phyloP scores from a whole-genome alignment of 2,888 invertebrate species.

The Gisinianus flammeolus region DNA sequence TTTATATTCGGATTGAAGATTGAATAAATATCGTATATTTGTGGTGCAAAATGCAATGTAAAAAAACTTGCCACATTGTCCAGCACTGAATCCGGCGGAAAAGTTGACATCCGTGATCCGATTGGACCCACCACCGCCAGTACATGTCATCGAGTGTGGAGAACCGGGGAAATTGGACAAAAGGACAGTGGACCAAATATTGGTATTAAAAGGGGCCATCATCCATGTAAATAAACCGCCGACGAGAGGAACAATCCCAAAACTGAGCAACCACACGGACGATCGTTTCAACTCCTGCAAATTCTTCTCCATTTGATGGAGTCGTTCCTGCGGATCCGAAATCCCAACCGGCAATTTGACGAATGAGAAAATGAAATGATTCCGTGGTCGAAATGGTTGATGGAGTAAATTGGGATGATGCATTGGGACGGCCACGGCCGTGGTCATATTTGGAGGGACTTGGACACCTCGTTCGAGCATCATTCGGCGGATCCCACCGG shows the following conservation, averaged over 20 bases:
- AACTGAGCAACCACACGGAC: constrained; percentile 20
- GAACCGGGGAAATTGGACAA: constrained; percentile 40
- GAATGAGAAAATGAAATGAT: constrained; percentile 50
- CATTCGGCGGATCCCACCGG: constrained; percentile 47
- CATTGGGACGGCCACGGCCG: constrained; percentile 50
- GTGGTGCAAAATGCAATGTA: neutral
- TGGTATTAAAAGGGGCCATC: neutral
- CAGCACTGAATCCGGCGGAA: constrained; percentile 46
- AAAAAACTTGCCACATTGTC: constrained; percentile 47
- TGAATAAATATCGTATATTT: neutral
- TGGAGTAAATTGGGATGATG: constrained; percentile 49
- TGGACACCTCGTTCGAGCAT: constrained; percentile 43
- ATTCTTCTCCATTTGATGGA: constrained; percentile 44
- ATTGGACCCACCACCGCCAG: constrained; percentile 40
- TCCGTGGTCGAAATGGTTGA: constrained; percentile 50
- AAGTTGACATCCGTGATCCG: constrained; percentile 48
- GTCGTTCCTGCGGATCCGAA: constrained; percentile 37
- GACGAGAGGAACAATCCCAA: constrained; percentile 21
- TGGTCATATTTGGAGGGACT: constrained; percentile 46
- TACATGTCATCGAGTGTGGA: neutral
- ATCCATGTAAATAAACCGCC: constrained; percentile 26
- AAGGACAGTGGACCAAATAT: constrained; percentile 24
- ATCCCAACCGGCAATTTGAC: constrained; percentile 49
- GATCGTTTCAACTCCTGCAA: constrained; percentile 42
- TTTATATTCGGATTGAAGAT: neutral